These are phyloP conservation scores for Drosophila aldrichi DNA, from an alignment of 2,888 invertebrate genomes.

Conservation along the genomic window DNA sequence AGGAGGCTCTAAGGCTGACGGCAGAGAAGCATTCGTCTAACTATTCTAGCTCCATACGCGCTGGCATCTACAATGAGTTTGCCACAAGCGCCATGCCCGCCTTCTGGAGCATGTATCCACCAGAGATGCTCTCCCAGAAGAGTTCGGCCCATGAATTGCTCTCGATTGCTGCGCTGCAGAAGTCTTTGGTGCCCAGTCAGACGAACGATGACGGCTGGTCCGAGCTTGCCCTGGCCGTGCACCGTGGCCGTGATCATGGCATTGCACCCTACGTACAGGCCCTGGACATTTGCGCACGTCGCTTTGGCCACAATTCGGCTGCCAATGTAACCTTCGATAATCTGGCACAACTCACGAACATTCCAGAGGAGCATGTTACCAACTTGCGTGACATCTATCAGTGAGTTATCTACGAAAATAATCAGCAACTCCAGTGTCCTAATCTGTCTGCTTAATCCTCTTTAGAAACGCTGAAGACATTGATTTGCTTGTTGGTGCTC, in stretches of 20 bases:
- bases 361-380: conserved; percentile 87
- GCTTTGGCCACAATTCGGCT: conserved; percentile 61
- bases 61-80: conserved; percentile 92
- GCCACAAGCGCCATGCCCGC: conserved; percentile 91
- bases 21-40: conserved; percentile 91
- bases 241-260: conserved; percentile 92
- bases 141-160: conserved; percentile 88
- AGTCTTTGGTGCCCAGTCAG: conserved; percentile 81
- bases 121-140: conserved; percentile 88
- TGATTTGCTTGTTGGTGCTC: conserved; percentile 93
- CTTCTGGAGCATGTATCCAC: conserved; percentile 91
- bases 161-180: conserved; percentile 87
- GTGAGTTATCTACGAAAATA: conserved; percentile 83
- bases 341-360: conserved; percentile 71
- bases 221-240: conserved; percentile 87
- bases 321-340: conserved; percentile 81
- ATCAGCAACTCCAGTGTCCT: neutral
- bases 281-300: conserved; percentile 87
- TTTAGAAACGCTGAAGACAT: conserved; percentile 90
- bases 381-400: conserved; percentile 89
- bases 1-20: conserved; percentile 87
- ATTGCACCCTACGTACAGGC: conserved; percentile 90
- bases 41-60: conserved; percentile 92
- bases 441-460: conserved; percentile 40
- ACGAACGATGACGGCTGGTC: conserved; percentile 86